Evolutionary conservation across 2,797 vertebrate species (phyloP).

Genomic region (Eulemur rubriventer): DNA sequence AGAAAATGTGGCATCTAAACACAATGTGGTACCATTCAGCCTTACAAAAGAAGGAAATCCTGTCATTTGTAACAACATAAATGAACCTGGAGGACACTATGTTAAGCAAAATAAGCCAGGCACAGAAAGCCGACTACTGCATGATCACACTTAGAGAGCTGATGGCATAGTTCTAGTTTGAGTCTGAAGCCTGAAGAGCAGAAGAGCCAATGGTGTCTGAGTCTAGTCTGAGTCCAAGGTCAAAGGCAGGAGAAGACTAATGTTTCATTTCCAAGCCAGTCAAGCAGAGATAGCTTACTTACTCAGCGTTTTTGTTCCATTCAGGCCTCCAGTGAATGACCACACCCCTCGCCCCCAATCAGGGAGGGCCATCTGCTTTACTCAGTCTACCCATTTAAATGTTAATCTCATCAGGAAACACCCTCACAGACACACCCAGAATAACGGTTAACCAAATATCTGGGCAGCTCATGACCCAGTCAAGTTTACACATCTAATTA

Average conservation of each 20-base stretch:
- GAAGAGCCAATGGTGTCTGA: background rate
- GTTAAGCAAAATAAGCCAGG: background rate
- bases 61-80: background rate
- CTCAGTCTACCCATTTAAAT: background rate
- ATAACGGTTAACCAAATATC: background rate
- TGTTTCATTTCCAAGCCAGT: background rate
- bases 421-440: background rate
- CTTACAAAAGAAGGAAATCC: background rate
- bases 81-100: background rate
- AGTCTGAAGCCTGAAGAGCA: background rate
- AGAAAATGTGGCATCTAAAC: background rate
- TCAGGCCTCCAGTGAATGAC: background rate
- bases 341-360: background rate
- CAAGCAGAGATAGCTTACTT: background rate
- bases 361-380: background rate
- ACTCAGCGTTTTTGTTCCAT: background rate
- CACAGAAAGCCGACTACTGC: background rate
- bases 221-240: background rate
- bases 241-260: background rate
- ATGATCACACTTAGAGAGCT: background rate
- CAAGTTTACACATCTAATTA: background rate
- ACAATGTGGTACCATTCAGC: background rate
- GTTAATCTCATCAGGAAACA: background rate
- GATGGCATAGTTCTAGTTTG: background rate
- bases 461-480: background rate